Evolutionary conservation across 92 coral and sea anemone species (phyloP).

Genomic region (Epizoanthus illoricatus): DNA sequence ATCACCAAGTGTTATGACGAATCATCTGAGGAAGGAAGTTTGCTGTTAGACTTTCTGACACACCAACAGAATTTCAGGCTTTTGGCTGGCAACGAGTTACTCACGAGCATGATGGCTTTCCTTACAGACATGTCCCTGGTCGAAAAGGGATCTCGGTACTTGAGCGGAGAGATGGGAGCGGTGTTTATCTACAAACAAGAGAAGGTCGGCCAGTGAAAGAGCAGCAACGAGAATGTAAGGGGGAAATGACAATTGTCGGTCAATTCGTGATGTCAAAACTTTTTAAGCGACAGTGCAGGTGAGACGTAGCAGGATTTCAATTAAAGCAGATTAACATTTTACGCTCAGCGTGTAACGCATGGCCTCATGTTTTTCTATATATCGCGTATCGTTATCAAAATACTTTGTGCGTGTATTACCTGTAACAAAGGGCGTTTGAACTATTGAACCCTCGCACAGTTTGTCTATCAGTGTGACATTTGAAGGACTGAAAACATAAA

Average conservation of each 20-base stretch:
- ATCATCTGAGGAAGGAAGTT: constrained; percentile 38
- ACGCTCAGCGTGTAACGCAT: too few species aligned
- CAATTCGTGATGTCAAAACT: neutral
- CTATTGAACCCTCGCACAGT: too few species aligned
- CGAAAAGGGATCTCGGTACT: constrained; percentile 39
- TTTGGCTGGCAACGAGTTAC: constrained; percentile 27
- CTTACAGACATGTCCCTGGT: constrained; percentile 37
- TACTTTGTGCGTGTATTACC: too few species aligned
- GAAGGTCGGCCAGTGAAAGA: neutral
- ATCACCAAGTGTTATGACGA: constrained; percentile 53
- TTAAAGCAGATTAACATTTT: neutral
- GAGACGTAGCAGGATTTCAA: neutral
- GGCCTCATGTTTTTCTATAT: too few species aligned
- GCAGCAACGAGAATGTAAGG: neutral
- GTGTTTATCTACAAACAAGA: constrained; percentile 40
- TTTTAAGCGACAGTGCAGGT: neutral
- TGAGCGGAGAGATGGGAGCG: constrained; percentile 42
- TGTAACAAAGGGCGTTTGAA: too few species aligned
- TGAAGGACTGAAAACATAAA: too few species aligned
- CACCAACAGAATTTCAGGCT: constrained; percentile 41
- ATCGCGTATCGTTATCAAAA: too few species aligned
- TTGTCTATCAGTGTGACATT: too few species aligned
- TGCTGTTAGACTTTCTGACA: constrained; percentile 36
- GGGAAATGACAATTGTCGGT: too few species aligned
- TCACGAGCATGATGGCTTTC: constrained; percentile 36